These are phyloP conservation scores for Adoxophyes honmai DNA, from an alignment of 1,140 invertebrate species.

Conservation along the genomic window DNA sequence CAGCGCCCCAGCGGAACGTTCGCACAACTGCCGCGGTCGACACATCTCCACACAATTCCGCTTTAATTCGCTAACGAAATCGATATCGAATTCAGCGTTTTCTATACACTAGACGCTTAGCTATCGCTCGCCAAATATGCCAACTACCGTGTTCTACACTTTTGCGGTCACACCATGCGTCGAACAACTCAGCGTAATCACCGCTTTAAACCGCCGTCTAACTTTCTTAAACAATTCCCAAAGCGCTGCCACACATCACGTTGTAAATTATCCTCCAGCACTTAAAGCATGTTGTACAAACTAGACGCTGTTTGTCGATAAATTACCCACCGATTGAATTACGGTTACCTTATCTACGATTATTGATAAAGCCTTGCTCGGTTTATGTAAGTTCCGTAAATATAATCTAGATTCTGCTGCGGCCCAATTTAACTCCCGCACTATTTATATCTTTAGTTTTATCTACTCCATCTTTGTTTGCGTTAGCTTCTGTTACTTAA, in stretches of 20 bases:
- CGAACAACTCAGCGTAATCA: no score
- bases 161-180: no score
- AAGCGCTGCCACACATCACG: background rate
- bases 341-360: slow-evolving; percentile 26
- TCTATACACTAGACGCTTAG: no score
- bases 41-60: no score
- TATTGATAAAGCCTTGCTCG: slow-evolving; percentile 27
- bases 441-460: background rate
- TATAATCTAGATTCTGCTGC: slow-evolving; percentile 26
- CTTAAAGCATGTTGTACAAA: slow-evolving; percentile 10
- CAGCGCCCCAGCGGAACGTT: no score
- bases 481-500: background rate
- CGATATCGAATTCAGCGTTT: no score
- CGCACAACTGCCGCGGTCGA: no score
- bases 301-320: slow-evolving; percentile 17
- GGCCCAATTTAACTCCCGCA: slow-evolving; percentile 24
- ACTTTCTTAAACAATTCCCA: no score
- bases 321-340: slow-evolving; percentile 25
- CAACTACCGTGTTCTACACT: no score
- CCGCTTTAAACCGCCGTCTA: no score
- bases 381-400: slow-evolving; percentile 27
- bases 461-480: background rate
- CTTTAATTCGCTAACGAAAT: no score
- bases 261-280: slow-evolving; percentile 25
- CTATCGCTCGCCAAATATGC: no score